Conservation (phyloP, 2,888 invertebrate species). For the Tachina lurida region DNA sequence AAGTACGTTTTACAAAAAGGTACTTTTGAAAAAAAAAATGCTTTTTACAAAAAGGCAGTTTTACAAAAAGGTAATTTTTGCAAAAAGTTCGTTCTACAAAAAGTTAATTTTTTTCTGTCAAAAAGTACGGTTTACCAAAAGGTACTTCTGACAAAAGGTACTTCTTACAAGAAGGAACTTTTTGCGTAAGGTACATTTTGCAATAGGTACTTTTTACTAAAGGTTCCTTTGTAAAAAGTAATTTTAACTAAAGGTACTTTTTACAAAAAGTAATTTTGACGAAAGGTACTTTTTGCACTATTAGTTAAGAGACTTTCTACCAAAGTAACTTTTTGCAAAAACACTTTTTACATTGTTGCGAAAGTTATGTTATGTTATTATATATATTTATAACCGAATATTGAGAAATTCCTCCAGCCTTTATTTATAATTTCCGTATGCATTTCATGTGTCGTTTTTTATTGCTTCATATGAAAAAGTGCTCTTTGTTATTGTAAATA, state of each 20-base stretch:
- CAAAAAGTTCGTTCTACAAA: not conserved
- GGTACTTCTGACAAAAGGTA: no score
- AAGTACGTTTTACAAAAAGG: not conserved
- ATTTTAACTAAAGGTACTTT: not conserved
- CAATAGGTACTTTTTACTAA: no score
- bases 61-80: not conserved
- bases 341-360: not conserved
- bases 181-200: no score
- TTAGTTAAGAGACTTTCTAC: not conserved
- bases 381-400: not conserved
- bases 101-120: not conserved
- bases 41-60: not conserved
- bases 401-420: not conserved
- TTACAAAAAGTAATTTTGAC: not conserved
- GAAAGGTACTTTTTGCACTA: not conserved
- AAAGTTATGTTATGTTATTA: not conserved
- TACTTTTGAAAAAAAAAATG: no score
- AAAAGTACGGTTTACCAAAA: not conserved
- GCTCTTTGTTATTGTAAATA: conserved; percentile 34
- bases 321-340: not conserved
- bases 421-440: conserved; percentile 59
- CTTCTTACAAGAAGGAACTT: no score
- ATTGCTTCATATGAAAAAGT: conserved; percentile 50
- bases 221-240: not conserved
- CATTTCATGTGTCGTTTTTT: conserved; percentile 49